phyloP scores from a whole-genome alignment of 37 sponge, comb jelly and placozoan genomes.

The Halichondria panicea region DNA sequence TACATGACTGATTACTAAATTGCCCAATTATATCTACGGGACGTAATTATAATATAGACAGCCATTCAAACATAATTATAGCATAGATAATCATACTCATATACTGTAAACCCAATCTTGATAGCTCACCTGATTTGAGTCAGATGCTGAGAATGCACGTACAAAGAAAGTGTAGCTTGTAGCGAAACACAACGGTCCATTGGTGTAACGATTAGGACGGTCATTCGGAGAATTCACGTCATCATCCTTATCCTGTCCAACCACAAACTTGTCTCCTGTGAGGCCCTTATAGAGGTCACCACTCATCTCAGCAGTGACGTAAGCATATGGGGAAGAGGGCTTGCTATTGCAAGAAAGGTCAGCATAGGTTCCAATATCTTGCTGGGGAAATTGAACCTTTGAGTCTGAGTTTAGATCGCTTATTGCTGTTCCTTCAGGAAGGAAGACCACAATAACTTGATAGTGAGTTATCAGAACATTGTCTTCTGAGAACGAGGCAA shows the following conservation, averaged over 20 bases:
- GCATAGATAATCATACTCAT: no score
- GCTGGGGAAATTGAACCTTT: not conserved
- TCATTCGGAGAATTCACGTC: constrained; percentile 52
- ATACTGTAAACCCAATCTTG: no score
- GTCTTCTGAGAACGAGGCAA: no score
- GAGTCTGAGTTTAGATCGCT: not conserved
- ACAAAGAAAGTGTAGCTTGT: constrained; percentile 61
- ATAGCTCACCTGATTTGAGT: no score
- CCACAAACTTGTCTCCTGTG: constrained; percentile 4
- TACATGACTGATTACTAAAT: no score
- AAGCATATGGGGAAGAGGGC: not conserved
- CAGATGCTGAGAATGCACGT: constrained; percentile 27
- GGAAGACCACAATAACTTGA: constrained; percentile 47
- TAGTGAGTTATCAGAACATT: no score
- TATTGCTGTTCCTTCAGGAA: not conserved
- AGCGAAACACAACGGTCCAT: constrained; percentile 31
- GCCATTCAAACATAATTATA: no score
- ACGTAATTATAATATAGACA: no score
- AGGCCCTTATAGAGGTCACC: constrained; percentile 15
- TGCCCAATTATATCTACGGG: no score
- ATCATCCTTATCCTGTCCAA: not conserved
- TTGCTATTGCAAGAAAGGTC: not conserved
- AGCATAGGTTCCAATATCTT: constrained; percentile 5
- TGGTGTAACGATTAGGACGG: constrained; percentile 13
- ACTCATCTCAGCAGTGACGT: constrained; percentile 67